Percentiles rank a stretch among this genome's conserved stretches.
Evolutionary conservation across 2,888 invertebrate species (phyloP).

Genomic region (Linyphia triangularis): DNA sequence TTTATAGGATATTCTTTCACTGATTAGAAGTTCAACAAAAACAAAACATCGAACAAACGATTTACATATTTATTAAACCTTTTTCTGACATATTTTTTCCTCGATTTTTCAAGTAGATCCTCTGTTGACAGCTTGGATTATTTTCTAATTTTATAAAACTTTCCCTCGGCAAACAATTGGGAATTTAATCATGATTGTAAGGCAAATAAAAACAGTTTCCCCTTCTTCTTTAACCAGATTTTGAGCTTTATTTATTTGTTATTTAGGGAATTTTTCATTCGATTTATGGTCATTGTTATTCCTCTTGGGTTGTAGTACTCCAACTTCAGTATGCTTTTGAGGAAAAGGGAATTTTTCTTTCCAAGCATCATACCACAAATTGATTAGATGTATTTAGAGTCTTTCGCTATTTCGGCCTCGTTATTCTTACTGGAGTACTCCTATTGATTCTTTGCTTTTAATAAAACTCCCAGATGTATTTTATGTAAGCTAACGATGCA

Average conservation of each 20-base stretch:
- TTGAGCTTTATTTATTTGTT: neutral
- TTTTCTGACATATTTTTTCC: neutral
- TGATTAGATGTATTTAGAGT: neutral
- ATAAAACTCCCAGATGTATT: neutral
- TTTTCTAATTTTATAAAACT: slow-evolving; percentile 44
- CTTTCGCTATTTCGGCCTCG: neutral
- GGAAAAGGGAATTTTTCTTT: neutral
- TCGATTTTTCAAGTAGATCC: neutral
- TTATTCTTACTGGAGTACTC: neutral
- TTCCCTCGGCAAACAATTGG: neutral
- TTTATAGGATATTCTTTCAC: neutral
- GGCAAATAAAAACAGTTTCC: slow-evolving; percentile 31
- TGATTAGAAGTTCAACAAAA: neutral
- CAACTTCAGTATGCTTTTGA: neutral
- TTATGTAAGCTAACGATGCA: neutral
- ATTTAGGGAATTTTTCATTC: neutral
- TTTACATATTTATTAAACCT: slow-evolving; percentile 12
- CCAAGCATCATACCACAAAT: neutral
- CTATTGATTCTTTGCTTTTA: neutral
- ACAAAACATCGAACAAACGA: slow-evolving; percentile 8
- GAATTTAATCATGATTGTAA: slow-evolving; percentile 60
- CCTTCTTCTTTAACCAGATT: slow-evolving; percentile 17
- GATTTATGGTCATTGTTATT: neutral
- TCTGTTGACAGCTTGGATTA: slow-evolving; percentile 45
- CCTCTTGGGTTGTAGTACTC: neutral